These are phyloP conservation scores for Thryonomys swinderianus DNA, from an alignment of 2,113 vertebrate species.

Conservation along the genomic window DNA sequence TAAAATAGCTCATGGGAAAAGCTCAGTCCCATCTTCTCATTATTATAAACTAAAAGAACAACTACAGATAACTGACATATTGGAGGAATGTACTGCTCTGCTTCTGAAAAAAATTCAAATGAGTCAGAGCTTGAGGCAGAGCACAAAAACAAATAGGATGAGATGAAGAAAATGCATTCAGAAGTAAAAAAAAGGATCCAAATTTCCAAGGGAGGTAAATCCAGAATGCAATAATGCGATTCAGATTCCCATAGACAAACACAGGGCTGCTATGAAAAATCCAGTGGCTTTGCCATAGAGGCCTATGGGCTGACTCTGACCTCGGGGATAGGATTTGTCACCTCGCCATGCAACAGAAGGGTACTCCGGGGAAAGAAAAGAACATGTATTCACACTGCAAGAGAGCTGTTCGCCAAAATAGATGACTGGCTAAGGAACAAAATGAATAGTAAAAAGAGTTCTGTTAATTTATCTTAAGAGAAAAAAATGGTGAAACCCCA, in stretches of 20 bases:
- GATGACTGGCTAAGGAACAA: constrained; percentile 3
- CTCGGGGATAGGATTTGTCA: neutral
- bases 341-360: neutral
- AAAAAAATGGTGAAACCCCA: neutral
- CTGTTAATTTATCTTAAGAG: neutral
- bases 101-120: constrained; percentile 39
- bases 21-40: constrained; percentile 15
- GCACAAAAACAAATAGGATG: neutral
- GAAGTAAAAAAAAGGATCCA: constrained; percentile 22
- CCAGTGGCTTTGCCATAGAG: neutral
- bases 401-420: neutral
- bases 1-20: neutral
- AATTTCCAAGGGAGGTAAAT: constrained; percentile 44
- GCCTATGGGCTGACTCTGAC: neutral
- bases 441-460: neutral
- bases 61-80: neutral
- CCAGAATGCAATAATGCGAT: neutral
- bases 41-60: constrained; percentile 11
- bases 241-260: neutral
- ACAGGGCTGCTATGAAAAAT: neutral
- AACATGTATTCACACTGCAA: neutral
- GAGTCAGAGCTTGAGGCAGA: neutral
- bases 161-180: constrained; percentile 1
- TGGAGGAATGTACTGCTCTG: neutral
- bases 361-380: rapidly evolving